Conservation (phyloP, 1,140 invertebrate genomes). For the Cydia pomonella region DNA sequence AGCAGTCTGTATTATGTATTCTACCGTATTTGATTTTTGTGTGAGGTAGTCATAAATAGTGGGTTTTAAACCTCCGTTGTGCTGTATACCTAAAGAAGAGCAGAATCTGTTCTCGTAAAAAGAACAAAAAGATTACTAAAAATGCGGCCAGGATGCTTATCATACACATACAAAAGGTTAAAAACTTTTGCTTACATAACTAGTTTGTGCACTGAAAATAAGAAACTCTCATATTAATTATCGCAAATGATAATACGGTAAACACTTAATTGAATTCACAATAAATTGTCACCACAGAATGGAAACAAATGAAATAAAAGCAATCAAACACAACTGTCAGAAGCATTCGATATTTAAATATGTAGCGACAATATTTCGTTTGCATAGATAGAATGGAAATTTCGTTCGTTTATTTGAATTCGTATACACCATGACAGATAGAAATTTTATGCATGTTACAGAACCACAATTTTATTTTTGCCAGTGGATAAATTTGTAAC, state of each 20-base stretch:
- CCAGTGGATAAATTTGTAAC: slow-evolving; percentile 3
- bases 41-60: too few relatives aligned
- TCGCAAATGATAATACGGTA: neutral
- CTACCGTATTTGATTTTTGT: too few relatives aligned
- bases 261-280: neutral
- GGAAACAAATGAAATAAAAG: slow-evolving; percentile 13
- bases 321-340: slow-evolving; percentile 5
- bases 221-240: neutral
- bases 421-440: slow-evolving; percentile 30
- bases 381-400: slow-evolving; percentile 6
- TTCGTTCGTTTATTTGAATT: slow-evolving; percentile 7
- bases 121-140: too few relatives aligned
- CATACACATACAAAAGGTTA: too few relatives aligned
- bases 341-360: slow-evolving; percentile 21
- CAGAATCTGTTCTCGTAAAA: too few relatives aligned
- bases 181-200: too few relatives aligned
- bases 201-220: too few relatives aligned
- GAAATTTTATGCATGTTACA: slow-evolving; percentile 15
- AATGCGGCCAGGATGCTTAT: too few relatives aligned
- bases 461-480: slow-evolving; percentile 2
- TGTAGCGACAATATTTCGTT: slow-evolving; percentile 25
- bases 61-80: too few relatives aligned
- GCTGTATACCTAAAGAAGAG: too few relatives aligned
- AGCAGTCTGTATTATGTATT: too few relatives aligned
- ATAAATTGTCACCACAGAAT: neutral